Percentiles rank a stretch among this genome's conserved stretches.
Conservation (phyloP, 2,113 vertebrate species). For the Hippopotamus amphibius region DNA sequence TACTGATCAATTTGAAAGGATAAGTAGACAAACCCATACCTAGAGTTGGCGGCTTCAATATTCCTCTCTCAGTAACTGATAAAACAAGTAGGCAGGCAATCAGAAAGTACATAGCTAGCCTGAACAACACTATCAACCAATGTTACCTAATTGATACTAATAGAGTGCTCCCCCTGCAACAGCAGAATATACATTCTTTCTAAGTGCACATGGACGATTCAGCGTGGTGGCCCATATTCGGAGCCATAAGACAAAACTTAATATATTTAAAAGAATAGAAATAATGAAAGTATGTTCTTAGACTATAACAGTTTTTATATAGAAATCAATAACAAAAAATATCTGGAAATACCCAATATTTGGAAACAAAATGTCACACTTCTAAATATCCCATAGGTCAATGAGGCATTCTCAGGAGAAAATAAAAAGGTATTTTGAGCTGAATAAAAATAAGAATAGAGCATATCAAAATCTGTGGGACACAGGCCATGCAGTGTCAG, state of each 20-base stretch:
- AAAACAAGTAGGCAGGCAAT: background rate
- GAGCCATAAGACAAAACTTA: background rate
- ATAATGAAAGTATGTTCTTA: background rate
- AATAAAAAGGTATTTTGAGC: background rate
- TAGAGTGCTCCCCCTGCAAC: background rate
- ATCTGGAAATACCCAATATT: background rate
- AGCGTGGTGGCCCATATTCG: background rate
- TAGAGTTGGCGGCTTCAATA: background rate
- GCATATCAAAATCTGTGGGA: background rate
- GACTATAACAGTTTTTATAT: background rate
- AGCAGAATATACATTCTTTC: background rate
- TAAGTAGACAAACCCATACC: background rate
- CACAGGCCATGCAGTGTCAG: background rate
- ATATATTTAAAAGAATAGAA: conserved; percentile 9
- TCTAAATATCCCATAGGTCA: background rate
- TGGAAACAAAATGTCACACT: conserved; percentile 9
- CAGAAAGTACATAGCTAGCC: background rate
- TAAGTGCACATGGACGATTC: background rate
- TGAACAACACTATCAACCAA: background rate
- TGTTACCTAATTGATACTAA: background rate
- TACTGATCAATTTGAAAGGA: conserved; percentile 22
- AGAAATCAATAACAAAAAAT: conserved; percentile 28
- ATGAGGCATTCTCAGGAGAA: background rate
- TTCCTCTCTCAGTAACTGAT: background rate
- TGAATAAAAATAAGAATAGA: background rate